Evolutionary conservation across 2,797 vertebrate genomes (phyloP).

Genomic region (Intellagama lesueurii): DNA sequence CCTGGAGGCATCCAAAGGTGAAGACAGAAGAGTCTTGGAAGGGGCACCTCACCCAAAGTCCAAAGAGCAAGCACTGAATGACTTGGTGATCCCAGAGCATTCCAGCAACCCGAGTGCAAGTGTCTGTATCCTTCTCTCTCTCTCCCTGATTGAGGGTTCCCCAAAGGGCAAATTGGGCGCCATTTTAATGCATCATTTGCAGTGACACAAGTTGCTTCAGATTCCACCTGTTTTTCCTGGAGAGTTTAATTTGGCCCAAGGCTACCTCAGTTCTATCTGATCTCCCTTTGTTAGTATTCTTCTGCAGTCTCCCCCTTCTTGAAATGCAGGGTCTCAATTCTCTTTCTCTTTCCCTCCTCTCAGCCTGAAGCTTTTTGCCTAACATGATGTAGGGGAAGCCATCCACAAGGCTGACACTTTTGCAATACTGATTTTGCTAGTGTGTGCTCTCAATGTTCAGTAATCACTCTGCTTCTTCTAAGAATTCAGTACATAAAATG

Average conservation of each 20-base stretch:
- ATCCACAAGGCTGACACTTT: background rate
- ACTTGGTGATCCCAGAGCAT: no score
- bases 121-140: no score
- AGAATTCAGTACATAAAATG: background rate
- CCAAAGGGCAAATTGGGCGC: no score
- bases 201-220: no score
- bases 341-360: background rate
- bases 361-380: background rate
- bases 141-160: no score
- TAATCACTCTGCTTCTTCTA: background rate
- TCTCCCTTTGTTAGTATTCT: background rate
- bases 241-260: background rate
- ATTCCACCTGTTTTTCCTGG: no score
- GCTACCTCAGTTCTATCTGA: background rate
- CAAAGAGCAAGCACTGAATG: no score
- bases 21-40: no score
- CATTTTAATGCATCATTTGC: no score
- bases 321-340: background rate
- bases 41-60: no score
- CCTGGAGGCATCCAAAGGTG: no score
- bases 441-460: fast-evolving
- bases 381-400: background rate
- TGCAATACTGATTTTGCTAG: background rate
- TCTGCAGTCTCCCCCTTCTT: background rate
- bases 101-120: no score